Evolutionary conservation across 2,888 invertebrate genomes (phyloP), one percentile per base, ranked within the genome.

Genomic region (Hipparchia semele): DNA sequence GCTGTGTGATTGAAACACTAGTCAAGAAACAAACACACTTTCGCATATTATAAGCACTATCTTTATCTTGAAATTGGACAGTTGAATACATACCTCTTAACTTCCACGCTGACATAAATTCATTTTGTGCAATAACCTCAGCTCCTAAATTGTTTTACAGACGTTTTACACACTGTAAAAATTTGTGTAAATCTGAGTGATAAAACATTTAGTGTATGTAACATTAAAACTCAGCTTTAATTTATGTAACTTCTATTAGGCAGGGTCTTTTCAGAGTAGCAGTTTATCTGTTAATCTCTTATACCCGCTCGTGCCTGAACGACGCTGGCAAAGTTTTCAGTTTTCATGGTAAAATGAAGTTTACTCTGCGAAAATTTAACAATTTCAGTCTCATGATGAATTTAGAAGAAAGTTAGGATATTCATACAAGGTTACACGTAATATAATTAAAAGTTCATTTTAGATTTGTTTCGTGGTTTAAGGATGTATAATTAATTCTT

Each of bases 251-350:
- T 54, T 5, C 54, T 12, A 54, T 54, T n/a, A 54, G 54, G 2
- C n/a, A 54, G 54, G 54, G 54, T 54, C n/a, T 12, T 54, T 54
- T 12, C 54, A n/a, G n/a, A 0, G 54, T 0, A 54, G n/a, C 6
- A n/a, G 6, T n/a, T n/a, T 54, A 54, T 54, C 54, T n/a, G 54
- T 54, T 54, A 54, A 54, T 54, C 54, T 54, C n/a, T 54, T n/a
- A 54, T 54, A n/a, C 54, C 12, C n/a, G 54, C 6, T n/a, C 54
- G 54, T 6, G 54, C 54, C 6, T 4, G 6, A 1, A 54, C 54
- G 54, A n/a, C 7, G 46, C 8, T 49, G 46, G 46, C 46, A 8
- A 8, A n/a, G 54, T 4, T 54, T 5, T 12, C 54, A n/a, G 54
- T 53, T 54, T 54, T 5, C 54, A n/a, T 12, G 54, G n/a, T n/a